Evolutionary conservation across 1,140 invertebrate genomes (phyloP), one percentile per base, ranked within the genome.

Genomic region (Micrasema longulum): DNA sequence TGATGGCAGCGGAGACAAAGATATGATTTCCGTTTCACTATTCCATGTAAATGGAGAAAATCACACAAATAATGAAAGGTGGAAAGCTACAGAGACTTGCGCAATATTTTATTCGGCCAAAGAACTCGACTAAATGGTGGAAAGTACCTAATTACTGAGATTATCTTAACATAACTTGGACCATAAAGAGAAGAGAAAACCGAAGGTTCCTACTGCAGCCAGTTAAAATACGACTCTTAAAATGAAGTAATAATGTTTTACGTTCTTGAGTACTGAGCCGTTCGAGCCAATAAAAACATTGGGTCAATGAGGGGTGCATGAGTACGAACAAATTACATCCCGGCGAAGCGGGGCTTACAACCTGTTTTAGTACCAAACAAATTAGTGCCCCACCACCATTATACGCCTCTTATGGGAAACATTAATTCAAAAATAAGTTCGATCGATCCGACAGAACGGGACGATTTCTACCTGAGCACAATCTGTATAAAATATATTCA

Each of bases 351-450:
- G 3, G 7, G 7, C 43, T 31, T 47, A 47, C 41, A 64, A 64
- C 60, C 60, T 47, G 41, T 45, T 47, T 47, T 31, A 47, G 41
- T 1, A 47, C 20, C 43, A 14, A 60, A 45, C 60, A 64, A 64
- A 64, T 64, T 47, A 64, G 43, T 45, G 43, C 43, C 41, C 41
- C n/a, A 23, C 41, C 60, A 14, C 22, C 22, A 63, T 63, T 47
- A 47, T 26, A 43, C 60, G 60, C 43, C 60, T 31, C 60, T 64
- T n/a, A 47, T 64, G n/a, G 41, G 41, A 64, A 64, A 64, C 43
- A 64, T 64, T 47, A 20, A 16, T 47, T 41, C 23, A 31, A 16
- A 47, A 20, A 31, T 20, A 47, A 6, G 60, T 64, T 60, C 55
- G 55, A 60, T 60, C 36, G 55, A 35, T 16, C 10, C 16, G 20